A percentile compares a stretch with the other conserved stretches of the same genome.
These are phyloP conservation scores for western clawed frog (Xenopus tropicalis) DNA, from an alignment of 2,113 vertebrate species.

Conservation along the genomic window DNA sequence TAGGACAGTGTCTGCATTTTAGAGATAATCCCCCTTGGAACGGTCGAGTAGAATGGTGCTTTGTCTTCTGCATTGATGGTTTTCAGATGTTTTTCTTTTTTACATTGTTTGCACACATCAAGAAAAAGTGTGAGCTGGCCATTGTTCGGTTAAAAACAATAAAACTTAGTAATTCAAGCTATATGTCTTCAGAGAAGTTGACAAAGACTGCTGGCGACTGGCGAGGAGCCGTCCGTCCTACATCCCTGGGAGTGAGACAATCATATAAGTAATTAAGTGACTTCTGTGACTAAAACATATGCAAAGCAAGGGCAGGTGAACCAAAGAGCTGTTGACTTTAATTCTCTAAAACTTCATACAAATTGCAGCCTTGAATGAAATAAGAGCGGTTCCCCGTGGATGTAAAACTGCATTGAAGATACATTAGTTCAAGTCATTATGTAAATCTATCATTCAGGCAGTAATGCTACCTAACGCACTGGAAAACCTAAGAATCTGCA, in stretches of 20 bases:
- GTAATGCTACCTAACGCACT: not conserved
- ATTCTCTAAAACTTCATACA: slow-evolving; percentile 23
- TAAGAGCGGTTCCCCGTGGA: slow-evolving; percentile 22
- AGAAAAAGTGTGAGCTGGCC: slow-evolving; percentile 45
- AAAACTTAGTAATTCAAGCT: slow-evolving; percentile 47
- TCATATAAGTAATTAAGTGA: slow-evolving; percentile 47
- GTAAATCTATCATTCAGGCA: slow-evolving; percentile 23
- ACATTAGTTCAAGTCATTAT: slow-evolving; percentile 29
- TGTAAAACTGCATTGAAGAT: slow-evolving; percentile 15
- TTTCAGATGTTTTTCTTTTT: slow-evolving; percentile 53
- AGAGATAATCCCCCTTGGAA: slow-evolving; percentile 40
- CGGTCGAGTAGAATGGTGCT: slow-evolving; percentile 46
- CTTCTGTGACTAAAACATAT: slow-evolving; percentile 36
- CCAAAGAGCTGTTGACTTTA: slow-evolving; percentile 33
- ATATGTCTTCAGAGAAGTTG: slow-evolving; percentile 50
- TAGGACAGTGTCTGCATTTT: slow-evolving; percentile 26
- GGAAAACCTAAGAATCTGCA: not conserved
- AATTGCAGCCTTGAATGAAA: slow-evolving; percentile 30
- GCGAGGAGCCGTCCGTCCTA: slow-evolving; percentile 51
- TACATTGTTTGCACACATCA: slow-evolving; percentile 54
- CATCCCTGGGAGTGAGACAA: slow-evolving; percentile 46
- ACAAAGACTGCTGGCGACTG: slow-evolving; percentile 35
- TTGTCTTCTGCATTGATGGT: slow-evolving; percentile 52
- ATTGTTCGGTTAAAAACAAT: slow-evolving; percentile 50
- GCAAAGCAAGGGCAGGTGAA: slow-evolving; percentile 32